Conservation (phyloP, 1,140 invertebrate species). For the Condylostylus longicornis region DNA sequence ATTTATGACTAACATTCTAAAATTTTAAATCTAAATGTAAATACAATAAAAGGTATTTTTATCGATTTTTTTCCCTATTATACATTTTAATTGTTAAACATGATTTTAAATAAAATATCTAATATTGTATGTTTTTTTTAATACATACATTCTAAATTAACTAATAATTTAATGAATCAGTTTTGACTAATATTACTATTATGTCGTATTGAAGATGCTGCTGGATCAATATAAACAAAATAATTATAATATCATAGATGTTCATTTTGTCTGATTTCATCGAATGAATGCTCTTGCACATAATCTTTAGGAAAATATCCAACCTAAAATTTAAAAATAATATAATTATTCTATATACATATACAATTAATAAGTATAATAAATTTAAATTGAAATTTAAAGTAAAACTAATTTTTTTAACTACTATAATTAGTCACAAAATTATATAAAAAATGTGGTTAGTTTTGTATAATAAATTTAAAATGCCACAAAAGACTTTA, state of each 20-base stretch:
- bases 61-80: too few species aligned
- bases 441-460: background rate
- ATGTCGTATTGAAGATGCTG: too few species aligned
- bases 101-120: too few species aligned
- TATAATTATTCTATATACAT: background rate
- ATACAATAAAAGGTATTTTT: too few species aligned
- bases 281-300: slow-evolving; percentile 34
- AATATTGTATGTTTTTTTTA: too few species aligned
- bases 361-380: background rate
- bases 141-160: too few species aligned
- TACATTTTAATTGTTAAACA: too few species aligned
- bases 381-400: background rate
- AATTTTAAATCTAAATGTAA: too few species aligned
- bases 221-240: slow-evolving; percentile 21
- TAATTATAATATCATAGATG: slow-evolving; percentile 33
- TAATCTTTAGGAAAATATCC: slow-evolving; percentile 51
- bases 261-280: too few species aligned
- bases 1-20: too few species aligned
- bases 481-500: background rate
- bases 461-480: background rate
- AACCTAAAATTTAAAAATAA: slow-evolving; percentile 27
- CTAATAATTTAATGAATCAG: too few species aligned
- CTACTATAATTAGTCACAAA: background rate
- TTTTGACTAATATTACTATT: too few species aligned
- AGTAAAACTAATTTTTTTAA: background rate